Conservation (phyloP, 2,797 vertebrate genomes). For the Lepilemur septentrionalis region DNA sequence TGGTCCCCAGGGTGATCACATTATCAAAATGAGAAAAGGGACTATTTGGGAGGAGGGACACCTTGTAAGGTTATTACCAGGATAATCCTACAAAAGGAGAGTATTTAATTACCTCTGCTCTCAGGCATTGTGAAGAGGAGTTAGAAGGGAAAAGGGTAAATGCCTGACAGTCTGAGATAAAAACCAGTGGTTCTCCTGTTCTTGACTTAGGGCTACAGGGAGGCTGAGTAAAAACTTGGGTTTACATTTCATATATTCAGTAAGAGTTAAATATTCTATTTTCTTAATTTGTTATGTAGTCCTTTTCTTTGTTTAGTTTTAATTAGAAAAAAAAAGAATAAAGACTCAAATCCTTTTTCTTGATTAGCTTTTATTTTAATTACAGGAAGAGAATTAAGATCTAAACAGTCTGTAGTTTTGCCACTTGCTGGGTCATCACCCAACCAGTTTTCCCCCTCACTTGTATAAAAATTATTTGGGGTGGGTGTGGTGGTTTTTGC, state of each 20-base stretch:
- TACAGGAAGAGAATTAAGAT: conserved; percentile 10
- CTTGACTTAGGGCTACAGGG: neutral
- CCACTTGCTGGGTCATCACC: neutral
- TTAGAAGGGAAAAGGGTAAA: neutral
- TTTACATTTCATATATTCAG: neutral
- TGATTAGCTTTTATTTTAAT: conserved; percentile 23
- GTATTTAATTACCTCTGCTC: neutral
- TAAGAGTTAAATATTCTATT: neutral
- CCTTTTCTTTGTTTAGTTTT: neutral
- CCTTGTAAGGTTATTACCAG: neutral
- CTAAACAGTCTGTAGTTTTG: neutral
- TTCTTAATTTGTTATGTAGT: neutral
- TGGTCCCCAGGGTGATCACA: neutral
- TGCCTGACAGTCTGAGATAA: neutral
- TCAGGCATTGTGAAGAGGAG: neutral
- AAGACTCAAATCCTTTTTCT: neutral
- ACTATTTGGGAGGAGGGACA: neutral
- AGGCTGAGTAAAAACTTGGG: neutral
- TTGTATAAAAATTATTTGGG: neutral
- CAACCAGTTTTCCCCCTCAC: neutral
- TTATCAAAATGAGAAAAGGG: conserved; percentile 37
- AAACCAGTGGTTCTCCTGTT: neutral
- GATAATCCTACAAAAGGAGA: conserved; percentile 1
- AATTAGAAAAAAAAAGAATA: neutral
- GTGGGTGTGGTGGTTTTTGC: neutral